These are phyloP conservation scores for Benthosema pterotum DNA, from an alignment of 2,797 vertebrate genomes.

Conservation along the genomic window DNA sequence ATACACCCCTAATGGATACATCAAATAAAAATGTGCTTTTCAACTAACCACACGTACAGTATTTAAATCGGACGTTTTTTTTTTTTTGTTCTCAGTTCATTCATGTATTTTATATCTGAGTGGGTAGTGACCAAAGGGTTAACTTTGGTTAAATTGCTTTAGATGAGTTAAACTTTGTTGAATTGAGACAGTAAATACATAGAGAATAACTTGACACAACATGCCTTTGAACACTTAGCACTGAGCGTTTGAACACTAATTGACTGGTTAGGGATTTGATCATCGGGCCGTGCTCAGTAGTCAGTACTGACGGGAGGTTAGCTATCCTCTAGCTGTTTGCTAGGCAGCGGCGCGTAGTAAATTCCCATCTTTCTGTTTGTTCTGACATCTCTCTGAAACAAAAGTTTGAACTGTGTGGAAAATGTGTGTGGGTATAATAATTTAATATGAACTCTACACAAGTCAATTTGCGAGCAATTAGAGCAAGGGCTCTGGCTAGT, in stretches of 20 bases:
- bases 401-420: slow-evolving; percentile 15
- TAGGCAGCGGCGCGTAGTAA: too few species aligned
- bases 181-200: slow-evolving; percentile 9
- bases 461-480: not conserved
- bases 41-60: too few species aligned
- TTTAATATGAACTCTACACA: too few species aligned
- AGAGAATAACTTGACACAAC: not conserved
- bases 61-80: too few species aligned
- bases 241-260: slow-evolving; percentile 1
- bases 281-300: not conserved
- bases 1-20: too few species aligned
- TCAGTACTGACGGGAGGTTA: too few species aligned
- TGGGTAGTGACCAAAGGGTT: slow-evolving; percentile 4
- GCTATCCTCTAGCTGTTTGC: not conserved
- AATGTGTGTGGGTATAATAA: too few species aligned
- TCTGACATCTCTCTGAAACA: slow-evolving; percentile 1
- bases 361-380: not conserved
- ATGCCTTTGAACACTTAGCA: not conserved
- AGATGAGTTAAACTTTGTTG: slow-evolving; percentile 9
- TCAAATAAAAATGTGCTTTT: too few species aligned
- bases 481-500: slow-evolving; percentile 13
- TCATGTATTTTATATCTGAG: not conserved
- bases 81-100: not conserved
- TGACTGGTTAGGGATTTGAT: slow-evolving; percentile 5
- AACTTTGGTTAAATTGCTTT: slow-evolving; percentile 7